phyloP scores from a whole-genome alignment of 2,113 vertebrate genomes.

The Monopterus albus region DNA sequence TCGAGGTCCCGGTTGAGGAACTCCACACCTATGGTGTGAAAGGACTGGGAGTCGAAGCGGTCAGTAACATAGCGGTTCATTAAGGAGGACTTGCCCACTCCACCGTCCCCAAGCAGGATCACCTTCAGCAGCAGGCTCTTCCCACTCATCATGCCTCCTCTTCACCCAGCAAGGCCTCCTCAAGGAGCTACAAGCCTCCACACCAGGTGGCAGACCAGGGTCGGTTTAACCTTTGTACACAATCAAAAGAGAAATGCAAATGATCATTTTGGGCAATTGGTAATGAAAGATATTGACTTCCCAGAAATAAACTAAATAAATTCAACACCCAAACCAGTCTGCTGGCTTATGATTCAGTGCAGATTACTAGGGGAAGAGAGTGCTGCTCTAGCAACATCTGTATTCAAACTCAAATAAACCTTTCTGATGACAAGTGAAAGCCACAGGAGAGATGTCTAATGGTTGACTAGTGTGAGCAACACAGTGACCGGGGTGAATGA shows the following conservation, averaged over 20 bases:
- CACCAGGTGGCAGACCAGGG: conserved; percentile 55
- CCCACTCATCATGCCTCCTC: conserved; percentile 87
- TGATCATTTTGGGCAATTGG: not conserved
- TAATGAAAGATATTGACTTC: conserved; percentile 14
- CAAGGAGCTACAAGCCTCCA: conserved; percentile 44
- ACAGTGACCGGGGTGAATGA: conserved; percentile 46
- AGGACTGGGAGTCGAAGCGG: conserved; percentile 96
- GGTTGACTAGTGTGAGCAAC: conserved; percentile 44
- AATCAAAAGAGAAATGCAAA: not conserved
- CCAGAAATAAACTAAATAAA: not conserved
- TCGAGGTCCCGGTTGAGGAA: conserved; percentile 97
- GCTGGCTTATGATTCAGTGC: not conserved
- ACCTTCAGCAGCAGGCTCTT: conserved; percentile 96
- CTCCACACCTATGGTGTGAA: conserved; percentile 98
- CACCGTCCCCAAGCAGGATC: conserved; percentile 95
- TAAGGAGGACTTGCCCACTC: conserved; percentile 96
- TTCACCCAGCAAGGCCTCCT: conserved; percentile 54
- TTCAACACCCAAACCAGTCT: not conserved
- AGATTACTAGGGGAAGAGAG: not conserved
- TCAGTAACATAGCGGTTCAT: conserved; percentile 99
- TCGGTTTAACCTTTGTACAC: conserved; percentile 42
- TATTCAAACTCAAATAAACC: not conserved
- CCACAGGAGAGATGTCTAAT: conserved; percentile 30
- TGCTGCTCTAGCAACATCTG: not conserved
- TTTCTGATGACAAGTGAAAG: not conserved